Conservation (phyloP, 2,797 vertebrate species). For the Tangara arthus region DNA sequence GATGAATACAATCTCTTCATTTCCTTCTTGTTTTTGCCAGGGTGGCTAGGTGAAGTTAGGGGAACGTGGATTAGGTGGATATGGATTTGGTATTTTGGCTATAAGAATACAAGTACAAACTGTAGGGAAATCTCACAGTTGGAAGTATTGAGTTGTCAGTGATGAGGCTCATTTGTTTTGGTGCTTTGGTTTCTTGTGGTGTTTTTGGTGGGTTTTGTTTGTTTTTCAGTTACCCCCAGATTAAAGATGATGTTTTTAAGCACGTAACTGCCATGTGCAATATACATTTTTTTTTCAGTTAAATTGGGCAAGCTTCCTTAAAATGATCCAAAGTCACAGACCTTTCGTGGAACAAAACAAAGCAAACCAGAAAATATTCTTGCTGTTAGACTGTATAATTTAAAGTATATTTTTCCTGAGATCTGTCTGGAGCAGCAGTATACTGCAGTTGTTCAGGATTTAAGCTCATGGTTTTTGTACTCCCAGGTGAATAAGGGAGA, state of each 20-base stretch:
- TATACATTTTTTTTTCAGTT: neutral
- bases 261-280: neutral
- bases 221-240: neutral
- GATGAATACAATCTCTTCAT: neutral
- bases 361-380: neutral
- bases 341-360: neutral
- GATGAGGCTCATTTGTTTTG: neutral
- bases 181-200: neutral
- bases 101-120: neutral
- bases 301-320: neutral
- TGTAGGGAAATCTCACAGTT: neutral
- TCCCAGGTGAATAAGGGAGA: neutral
- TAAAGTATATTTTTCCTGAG: neutral
- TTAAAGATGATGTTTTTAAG: neutral
- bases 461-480: neutral
- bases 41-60: neutral
- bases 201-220: neutral
- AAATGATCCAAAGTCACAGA: neutral
- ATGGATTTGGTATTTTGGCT: neutral
- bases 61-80: neutral
- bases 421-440: neutral
- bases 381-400: neutral
- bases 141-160: neutral
- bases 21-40: neutral
- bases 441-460: neutral